phyloP scores from a whole-genome alignment of 2,113 vertebrate species.

The Lontra canadensis region DNA sequence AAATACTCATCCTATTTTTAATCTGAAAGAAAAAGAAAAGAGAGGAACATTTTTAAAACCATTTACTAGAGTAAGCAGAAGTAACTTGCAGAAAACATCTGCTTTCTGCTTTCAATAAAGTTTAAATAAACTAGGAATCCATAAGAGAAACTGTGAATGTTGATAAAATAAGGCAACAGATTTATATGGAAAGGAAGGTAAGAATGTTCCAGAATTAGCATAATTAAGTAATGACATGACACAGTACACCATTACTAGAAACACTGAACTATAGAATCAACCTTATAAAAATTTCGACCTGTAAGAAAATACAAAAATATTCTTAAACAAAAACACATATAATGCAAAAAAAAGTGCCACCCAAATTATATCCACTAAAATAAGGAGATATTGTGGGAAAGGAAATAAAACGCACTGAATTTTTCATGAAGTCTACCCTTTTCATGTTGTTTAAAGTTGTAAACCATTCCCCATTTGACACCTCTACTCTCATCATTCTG shows the following conservation, averaged over 20 bases:
- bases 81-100: constrained; percentile 26
- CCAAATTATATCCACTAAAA: not conserved
- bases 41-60: not conserved
- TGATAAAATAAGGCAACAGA: not conserved
- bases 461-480: not conserved
- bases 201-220: not conserved
- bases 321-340: not conserved
- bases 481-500: not conserved
- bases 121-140: not conserved
- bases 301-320: not conserved
- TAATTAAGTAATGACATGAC: not conserved
- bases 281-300: not conserved
- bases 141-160: not conserved
- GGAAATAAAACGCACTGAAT: not conserved
- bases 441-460: not conserved
- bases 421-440: not conserved
- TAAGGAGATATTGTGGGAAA: not conserved
- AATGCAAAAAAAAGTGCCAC: not conserved
- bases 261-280: not conserved
- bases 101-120: constrained; percentile 3
- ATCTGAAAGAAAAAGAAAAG: not conserved
- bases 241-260: not conserved
- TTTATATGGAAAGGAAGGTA: not conserved
- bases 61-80: constrained; percentile 9
- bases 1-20: not conserved